Evolutionary conservation across 2,113 vertebrate genomes (phyloP).

Genomic region (Dromaius novaehollandiae): DNA sequence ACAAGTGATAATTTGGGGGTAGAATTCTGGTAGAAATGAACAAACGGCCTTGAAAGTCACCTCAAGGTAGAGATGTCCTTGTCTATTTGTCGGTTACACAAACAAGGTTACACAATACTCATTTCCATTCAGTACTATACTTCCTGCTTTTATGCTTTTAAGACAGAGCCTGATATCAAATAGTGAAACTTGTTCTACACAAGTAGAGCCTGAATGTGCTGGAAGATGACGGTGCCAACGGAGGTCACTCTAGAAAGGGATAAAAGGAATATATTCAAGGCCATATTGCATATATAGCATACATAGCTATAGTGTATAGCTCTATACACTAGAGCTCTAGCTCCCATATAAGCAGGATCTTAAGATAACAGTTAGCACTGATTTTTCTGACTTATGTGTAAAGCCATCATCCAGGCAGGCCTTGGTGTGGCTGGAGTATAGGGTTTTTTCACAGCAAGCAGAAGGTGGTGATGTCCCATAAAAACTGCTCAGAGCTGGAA

Average conservation of each 20-base stretch:
- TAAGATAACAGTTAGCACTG: neutral
- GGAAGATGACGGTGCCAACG: neutral
- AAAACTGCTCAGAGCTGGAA: neutral
- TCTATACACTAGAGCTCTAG: neutral
- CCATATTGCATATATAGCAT: neutral
- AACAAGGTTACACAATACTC: neutral
- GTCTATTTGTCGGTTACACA: neutral
- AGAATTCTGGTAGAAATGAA: neutral
- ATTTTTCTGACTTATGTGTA: neutral
- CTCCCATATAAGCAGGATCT: neutral
- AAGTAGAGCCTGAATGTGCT: neutral
- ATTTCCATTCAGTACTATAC: neutral
- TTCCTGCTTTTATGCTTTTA: neutral
- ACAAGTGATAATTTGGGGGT: neutral
- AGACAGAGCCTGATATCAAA: neutral
- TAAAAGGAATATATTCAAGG: neutral
- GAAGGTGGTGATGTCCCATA: neutral
- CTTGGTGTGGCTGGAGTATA: fast-evolving
- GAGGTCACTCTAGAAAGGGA: neutral
- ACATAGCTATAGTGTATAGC: too few relatives aligned
- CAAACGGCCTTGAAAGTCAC: neutral
- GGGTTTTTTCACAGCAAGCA: neutral
- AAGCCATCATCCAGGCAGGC: neutral
- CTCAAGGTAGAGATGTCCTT: neutral
- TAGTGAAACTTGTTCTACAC: neutral